Base-by-base conservation (phyloP, 2,797 vertebrate species). In the Acomys russatus region DNA sequence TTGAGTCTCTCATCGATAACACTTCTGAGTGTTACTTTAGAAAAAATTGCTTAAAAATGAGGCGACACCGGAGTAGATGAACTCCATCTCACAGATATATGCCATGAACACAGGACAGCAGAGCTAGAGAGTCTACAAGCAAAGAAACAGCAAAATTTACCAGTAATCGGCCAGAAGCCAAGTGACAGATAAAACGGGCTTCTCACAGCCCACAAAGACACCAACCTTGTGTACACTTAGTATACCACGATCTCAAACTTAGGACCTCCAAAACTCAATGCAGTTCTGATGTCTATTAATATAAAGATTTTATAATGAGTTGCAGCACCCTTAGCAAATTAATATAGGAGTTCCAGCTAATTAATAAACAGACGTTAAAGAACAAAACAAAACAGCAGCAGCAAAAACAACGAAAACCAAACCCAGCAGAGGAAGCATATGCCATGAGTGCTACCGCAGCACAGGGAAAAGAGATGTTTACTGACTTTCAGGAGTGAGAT, bases 271-370 rank as follows among this genome's bases (percentile, higher is more conserved):
- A 64, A 93, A 77, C 49, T 23, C 64, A 88, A 6, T 44, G 30
- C 17, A 14, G 89, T 91, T 91, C 64, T 86, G 44, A 77, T 73
- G 61, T 84, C 77, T 88, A 71, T 82, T 54, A 85, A 54, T 15
- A 64, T 44, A 77, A 3, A 64, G 20, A 85, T 88, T 78, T 61
- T 68, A 91, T 79, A 88, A 94, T 92, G 94, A 94, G 64, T 84
- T 92, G 59, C 28, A 56, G 74, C 17, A 92, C n/a, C n/a, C 35
- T 77, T 38, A 61, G 73, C 30, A 68, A 95, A 87, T 78, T 23
- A 88, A 70, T 74, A 61, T 33, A 59, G n/a, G 54, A 80, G 94
- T 92, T 44, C n/a, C 18, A 18, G 15, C 95, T 86, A 90, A 49
- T 54, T 64, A 78, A 63, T 54, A 92, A 54, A 44, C 66, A 92